Conservation (phyloP, 2,888 invertebrate genomes). For the Nomada fucata region DNA sequence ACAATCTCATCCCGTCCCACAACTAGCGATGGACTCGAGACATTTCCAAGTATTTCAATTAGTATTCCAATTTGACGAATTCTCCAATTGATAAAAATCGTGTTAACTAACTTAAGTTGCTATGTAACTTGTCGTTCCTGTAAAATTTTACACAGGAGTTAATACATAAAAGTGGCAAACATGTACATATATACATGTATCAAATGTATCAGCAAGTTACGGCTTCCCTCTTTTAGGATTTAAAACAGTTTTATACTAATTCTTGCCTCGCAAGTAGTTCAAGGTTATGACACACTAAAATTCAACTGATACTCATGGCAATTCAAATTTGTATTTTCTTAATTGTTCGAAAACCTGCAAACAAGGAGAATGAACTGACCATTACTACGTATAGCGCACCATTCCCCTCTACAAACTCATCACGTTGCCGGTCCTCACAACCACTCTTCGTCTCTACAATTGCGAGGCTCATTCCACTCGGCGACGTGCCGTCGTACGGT, state of each 20-base stretch:
- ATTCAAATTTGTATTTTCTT: not conserved
- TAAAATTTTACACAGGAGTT: not conserved
- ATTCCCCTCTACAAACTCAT: constrained; percentile 11
- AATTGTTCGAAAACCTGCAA: constrained; percentile 2
- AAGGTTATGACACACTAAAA: not conserved
- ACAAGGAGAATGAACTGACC: constrained; percentile 19
- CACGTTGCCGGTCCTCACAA: constrained; percentile 35
- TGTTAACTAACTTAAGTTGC: not conserved
- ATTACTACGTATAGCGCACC: constrained; percentile 23
- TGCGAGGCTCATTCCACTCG: constrained; percentile 67
- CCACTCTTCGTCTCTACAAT: constrained; percentile 50
- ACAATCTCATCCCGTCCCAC: constrained; percentile 64
- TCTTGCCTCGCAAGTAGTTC: not conserved
- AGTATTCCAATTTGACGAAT: constrained; percentile 14
- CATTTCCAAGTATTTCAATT: constrained; percentile 48
- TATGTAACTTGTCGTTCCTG: not conserved
- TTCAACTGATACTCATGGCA: not conserved
- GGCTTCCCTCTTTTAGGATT: not conserved
- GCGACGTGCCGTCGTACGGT: constrained; percentile 70
- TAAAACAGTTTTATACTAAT: not conserved
- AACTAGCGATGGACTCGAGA: constrained; percentile 48
- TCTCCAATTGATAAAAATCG: not conserved
- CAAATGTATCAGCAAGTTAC: not conserved
- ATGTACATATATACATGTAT: not conserved
- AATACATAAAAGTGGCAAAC: not conserved